These are phyloP conservation scores for Tupiocoris notatus DNA, from an alignment of 2,888 invertebrate species.

Conservation along the genomic window DNA sequence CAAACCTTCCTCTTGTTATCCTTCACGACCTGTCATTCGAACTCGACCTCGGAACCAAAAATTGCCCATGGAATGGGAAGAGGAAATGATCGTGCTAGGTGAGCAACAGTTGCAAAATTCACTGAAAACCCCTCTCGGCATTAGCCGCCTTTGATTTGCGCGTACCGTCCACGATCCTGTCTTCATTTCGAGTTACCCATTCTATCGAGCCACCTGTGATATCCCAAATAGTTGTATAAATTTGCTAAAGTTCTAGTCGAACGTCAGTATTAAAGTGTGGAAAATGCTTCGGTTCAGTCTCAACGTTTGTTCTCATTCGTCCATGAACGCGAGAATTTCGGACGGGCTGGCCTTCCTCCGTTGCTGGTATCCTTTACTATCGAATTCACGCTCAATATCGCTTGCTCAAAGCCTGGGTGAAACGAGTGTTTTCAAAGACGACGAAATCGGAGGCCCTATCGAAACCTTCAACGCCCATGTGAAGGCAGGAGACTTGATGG, in stretches of 20 bases:
- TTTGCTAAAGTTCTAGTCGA: slow-evolving; percentile 1
- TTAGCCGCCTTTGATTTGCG: not conserved
- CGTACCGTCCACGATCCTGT: not conserved
- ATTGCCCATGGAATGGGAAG: slow-evolving; percentile 11
- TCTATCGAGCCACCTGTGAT: not conserved
- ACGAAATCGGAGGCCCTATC: slow-evolving; percentile 55
- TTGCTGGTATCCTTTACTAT: not conserved
- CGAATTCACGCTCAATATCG: not conserved
- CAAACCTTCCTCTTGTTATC: slow-evolving; percentile 21
- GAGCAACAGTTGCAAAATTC: slow-evolving; percentile 2
- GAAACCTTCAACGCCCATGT: slow-evolving; percentile 62
- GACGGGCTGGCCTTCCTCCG: not conserved
- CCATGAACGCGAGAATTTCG: not conserved
- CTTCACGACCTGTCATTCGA: slow-evolving; percentile 26
- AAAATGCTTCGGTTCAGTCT: not conserved
- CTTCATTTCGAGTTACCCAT: not conserved
- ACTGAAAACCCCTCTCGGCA: not conserved
- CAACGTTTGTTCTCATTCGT: not conserved
- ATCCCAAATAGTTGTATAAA: not conserved
- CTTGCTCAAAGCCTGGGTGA: slow-evolving; percentile 8
- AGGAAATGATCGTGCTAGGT: slow-evolving; percentile 2
- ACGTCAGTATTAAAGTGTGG: too few species aligned
- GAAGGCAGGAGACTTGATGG: slow-evolving; percentile 60
- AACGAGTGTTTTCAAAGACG: slow-evolving; percentile 8
- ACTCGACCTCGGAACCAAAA: slow-evolving; percentile 16